Evolutionary conservation across 2,113 vertebrate species (phyloP).

Genomic region (Oxyruncus cristatus): DNA sequence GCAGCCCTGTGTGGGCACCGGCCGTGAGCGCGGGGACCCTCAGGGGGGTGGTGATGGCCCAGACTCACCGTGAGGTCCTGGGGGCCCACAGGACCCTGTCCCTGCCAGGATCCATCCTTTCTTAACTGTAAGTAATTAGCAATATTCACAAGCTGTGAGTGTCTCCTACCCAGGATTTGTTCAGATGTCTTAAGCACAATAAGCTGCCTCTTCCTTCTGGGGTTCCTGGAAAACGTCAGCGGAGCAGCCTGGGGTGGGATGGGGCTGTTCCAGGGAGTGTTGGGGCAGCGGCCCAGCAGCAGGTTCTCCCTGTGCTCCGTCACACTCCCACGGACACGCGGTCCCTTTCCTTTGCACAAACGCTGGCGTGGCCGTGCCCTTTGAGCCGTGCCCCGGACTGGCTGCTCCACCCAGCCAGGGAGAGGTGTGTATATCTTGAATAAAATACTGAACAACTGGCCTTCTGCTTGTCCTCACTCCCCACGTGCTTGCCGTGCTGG

Average conservation of each 20-base stretch:
- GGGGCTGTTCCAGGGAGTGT: not conserved
- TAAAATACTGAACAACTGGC: slow-evolving; percentile 37
- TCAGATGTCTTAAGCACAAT: slow-evolving; percentile 75
- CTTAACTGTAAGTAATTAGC: slow-evolving; percentile 61
- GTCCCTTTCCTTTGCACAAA: slow-evolving; percentile 65
- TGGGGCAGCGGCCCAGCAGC: not conserved
- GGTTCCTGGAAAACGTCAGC: not conserved
- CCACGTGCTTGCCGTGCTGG: not conserved
- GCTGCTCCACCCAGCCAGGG: not conserved
- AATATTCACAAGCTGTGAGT: slow-evolving; percentile 61
- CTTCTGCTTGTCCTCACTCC: not conserved
- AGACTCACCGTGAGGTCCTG: not conserved
- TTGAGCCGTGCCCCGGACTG: not conserved
- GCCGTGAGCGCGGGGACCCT: not conserved
- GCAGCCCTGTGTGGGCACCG: not conserved
- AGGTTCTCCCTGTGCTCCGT: slow-evolving; percentile 32
- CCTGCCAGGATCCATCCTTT: not conserved
- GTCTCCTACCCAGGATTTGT: slow-evolving; percentile 63
- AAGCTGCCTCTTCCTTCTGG: slow-evolving; percentile 36
- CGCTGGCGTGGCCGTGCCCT: not conserved
- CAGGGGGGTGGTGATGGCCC: not conserved
- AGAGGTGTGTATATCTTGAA: slow-evolving; percentile 55
- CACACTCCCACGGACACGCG: slow-evolving; percentile 27
- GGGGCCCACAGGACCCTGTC: not conserved
- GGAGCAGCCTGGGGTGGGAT: not conserved